Evolutionary conservation across 2,113 vertebrate genomes (phyloP).

Genomic region (Natator depressus): DNA sequence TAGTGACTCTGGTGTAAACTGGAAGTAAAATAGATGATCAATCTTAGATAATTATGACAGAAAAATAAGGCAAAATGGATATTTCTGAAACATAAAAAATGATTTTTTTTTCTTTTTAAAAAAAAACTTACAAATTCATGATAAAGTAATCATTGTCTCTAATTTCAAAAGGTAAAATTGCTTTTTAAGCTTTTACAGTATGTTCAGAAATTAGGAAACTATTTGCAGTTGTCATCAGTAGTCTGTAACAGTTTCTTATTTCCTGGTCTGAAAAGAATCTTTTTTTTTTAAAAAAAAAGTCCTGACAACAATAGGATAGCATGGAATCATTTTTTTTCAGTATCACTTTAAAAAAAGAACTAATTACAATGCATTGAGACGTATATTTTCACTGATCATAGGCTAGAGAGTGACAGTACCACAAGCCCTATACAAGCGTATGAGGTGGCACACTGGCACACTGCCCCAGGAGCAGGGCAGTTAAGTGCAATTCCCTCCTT

Average conservation of each 20-base stretch:
- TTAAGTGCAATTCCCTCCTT: background rate
- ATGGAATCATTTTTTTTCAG: background rate
- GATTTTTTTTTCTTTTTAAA: background rate
- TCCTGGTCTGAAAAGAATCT: background rate
- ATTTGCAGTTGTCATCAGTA: background rate
- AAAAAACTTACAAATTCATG: background rate
- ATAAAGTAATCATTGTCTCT: slow-evolving; percentile 25
- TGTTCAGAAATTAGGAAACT: slow-evolving; percentile 21
- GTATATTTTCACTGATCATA: background rate
- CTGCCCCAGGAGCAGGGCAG: background rate
- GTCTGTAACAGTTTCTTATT: slow-evolving; percentile 9
- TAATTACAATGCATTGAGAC: background rate
- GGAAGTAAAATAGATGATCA: slow-evolving; percentile 1
- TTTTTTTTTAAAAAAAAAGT: slow-evolving; percentile 13
- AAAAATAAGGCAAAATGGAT: background rate
- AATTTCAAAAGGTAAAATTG: background rate
- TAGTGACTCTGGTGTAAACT: slow-evolving; percentile 84
- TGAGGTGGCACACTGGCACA: background rate
- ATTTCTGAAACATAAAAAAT: background rate
- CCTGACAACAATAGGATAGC: background rate
- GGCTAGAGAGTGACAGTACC: background rate
- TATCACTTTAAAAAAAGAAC: background rate
- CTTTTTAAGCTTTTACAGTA: slow-evolving; percentile 5
- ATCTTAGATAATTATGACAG: background rate
- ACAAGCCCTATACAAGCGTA: background rate